Evolutionary conservation across 2,113 vertebrate genomes (phyloP), one percentile per base, ranked within the genome.

Genomic region (Pluvianellus socialis): DNA sequence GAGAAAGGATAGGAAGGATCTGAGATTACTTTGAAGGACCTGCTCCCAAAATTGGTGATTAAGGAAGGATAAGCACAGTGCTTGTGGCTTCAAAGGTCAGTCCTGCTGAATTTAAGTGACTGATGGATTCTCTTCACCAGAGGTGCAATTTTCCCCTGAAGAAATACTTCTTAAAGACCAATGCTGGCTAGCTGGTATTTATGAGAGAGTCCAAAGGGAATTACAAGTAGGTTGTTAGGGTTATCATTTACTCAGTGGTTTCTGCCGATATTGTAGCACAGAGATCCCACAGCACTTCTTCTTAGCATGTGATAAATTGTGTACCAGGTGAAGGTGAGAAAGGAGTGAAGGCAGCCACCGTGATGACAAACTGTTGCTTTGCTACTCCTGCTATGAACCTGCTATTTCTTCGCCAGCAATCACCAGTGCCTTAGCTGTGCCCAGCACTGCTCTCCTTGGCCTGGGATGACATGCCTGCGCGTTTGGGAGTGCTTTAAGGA

Each of bases 231-330:
- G 82, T 63, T 92, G 67, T 87, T 91, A 86, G 68, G 62, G 80
- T 86, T 90, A 94, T 91, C 89, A 84, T 81, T 96, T 94, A 93
- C 91, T 93, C 61, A 27, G 84, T 79, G 63, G 33, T 93, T 85
- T 84, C 81, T 96, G 91, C 72, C 0, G 1, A 52, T 90, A 79
- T 74, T 94, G 49, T 58, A 84, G 77, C 24, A 10, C 61, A 42
- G 80, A 75, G 77, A 86, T 80, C 81, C 89, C 85, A 28, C 59
- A 80, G 62, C 62, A 10, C 44, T 80, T 44, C 80, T 72, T 83
- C 94, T 92, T 92, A 95, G 45, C 33, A 35, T 40, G 74, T 95
- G 91, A 96, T 77, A 40, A 75, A 94, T 73, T 49, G 92, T 24
- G 30, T 65, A 20, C 21, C 23, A 5, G 67, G 91, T 79, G 63